phyloP scores from a whole-genome alignment of 2,888 invertebrate genomes.

The Horisme vitalbata region DNA sequence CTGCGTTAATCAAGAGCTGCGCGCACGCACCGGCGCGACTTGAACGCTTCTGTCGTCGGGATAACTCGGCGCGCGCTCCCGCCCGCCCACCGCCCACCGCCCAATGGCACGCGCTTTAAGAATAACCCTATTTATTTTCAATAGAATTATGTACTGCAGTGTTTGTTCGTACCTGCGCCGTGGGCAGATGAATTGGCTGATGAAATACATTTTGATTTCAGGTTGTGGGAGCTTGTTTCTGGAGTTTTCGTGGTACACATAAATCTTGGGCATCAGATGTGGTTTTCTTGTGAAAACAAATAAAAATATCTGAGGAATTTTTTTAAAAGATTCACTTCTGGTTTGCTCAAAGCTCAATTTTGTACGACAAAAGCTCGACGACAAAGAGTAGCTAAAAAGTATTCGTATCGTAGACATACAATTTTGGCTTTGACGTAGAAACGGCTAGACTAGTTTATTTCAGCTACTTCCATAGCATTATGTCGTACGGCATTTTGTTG shows the following conservation, averaged over 20 bases:
- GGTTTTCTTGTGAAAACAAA: too few species aligned
- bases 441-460: too few species aligned
- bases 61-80: constrained; percentile 80
- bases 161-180: constrained; percentile 51
- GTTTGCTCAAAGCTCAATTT: too few species aligned
- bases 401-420: too few species aligned
- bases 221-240: constrained; percentile 33
- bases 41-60: constrained; percentile 89
- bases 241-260: constrained; percentile 21
- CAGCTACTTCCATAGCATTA: too few species aligned
- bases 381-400: too few species aligned
- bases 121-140: constrained; percentile 58
- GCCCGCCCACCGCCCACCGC: constrained; percentile 62
- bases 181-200: constrained; percentile 40
- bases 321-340: too few species aligned
- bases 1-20: constrained; percentile 66
- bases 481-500: too few species aligned
- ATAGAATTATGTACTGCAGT: constrained; percentile 56
- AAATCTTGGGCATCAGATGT: constrained; percentile 7
- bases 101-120: constrained; percentile 45
- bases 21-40: constrained; percentile 77
- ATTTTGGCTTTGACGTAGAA: too few species aligned
- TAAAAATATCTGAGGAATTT: too few species aligned
- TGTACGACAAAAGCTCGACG: too few species aligned
- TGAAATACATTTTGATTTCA: constrained; percentile 51